Base-by-base conservation (phyloP, 2,888 invertebrate species). In the Lasioglossum vierecki region DNA sequence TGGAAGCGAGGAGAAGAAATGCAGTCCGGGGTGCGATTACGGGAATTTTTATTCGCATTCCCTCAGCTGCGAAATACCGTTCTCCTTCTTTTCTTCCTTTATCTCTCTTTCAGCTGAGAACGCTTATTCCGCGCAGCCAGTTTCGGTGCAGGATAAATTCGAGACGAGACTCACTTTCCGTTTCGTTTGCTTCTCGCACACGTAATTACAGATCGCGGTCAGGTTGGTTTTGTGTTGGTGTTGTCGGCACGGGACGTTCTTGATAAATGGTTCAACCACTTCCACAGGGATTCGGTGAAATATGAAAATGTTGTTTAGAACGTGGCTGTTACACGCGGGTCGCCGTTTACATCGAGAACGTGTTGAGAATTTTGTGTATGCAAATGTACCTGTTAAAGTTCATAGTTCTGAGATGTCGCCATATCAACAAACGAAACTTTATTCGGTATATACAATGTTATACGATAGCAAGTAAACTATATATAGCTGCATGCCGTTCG, bases 11-110 rank as follows among this genome's bases (percentile, higher is more conserved):
- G 9, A 70, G 63, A 60, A 66, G 82, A 46, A 75, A 68, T 26
- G 81, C 60, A 41, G 57, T n/a, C 22, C n/a, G 60, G n/a, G 76
- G 72, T 44, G 75, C 75, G 82, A 78, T 84, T 82, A 84, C 57
- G 53, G 35, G 41, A 73, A 82, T 82, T 84, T 84, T 84, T 84
- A 82, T 84, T 82, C 84, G 53, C 18, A 57, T 44, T 78, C 74
- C 26, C 26, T 84, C 77, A 70, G 49, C 70, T 57, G 77, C 88
- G 66, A 85, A 85, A 80, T 35, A 39, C 68, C 68, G 39, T 68
- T 63, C 39, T 9, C 71, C 44, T 53, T 9, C 53, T 15, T 49
- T 68, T 46, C 46, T 60, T 74, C 79, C 72, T 74, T 68, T 63
- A 39, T 44, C 39, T 8, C 46, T 15, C 39, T 41, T 63, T 72